Percentiles rank a stretch among this genome's conserved stretches.
These are phyloP conservation scores for Cephus cinctus DNA, from an alignment of 1,140 invertebrate genomes.

Conservation along the genomic window DNA sequence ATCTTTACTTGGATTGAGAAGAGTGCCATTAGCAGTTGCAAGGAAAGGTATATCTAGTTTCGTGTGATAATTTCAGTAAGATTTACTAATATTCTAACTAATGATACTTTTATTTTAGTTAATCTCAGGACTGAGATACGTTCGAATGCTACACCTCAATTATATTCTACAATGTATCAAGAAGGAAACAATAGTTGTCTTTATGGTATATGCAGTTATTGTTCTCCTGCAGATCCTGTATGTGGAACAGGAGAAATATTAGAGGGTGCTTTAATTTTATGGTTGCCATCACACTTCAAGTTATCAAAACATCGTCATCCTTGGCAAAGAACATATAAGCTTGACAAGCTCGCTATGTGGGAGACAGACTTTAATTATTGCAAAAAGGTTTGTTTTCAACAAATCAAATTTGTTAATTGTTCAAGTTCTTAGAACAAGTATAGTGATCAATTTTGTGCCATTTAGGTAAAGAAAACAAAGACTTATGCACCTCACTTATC, in stretches of 20 bases:
- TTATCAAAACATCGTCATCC: slow-evolving; percentile 72
- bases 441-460: slow-evolving; percentile 20
- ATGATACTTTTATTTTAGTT: slow-evolving; percentile 46
- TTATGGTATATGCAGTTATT: slow-evolving; percentile 89
- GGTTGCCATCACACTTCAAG: slow-evolving; percentile 71
- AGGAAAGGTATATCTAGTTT: slow-evolving; percentile 54
- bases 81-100: background rate
- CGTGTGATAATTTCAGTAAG: background rate
- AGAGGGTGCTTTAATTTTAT: slow-evolving; percentile 83
- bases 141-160: slow-evolving; percentile 65
- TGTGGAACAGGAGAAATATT: slow-evolving; percentile 71
- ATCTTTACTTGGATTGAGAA: slow-evolving; percentile 73
- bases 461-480: slow-evolving; percentile 47
- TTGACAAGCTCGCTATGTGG: slow-evolving; percentile 75
- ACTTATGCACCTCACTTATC: slow-evolving; percentile 47
- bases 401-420: background rate
- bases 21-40: slow-evolving; percentile 77
- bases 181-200: slow-evolving; percentile 66
- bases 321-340: slow-evolving; percentile 86
- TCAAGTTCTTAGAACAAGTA: slow-evolving; percentile 18
- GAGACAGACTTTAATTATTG: slow-evolving; percentile 79
- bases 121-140: slow-evolving; percentile 74
- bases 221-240: slow-evolving; percentile 76
- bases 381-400: slow-evolving; percentile 57
- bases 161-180: slow-evolving; percentile 64